Base-by-base conservation (phyloP, 2,888 invertebrate genomes). In the Epirrhoe alternata region DNA sequence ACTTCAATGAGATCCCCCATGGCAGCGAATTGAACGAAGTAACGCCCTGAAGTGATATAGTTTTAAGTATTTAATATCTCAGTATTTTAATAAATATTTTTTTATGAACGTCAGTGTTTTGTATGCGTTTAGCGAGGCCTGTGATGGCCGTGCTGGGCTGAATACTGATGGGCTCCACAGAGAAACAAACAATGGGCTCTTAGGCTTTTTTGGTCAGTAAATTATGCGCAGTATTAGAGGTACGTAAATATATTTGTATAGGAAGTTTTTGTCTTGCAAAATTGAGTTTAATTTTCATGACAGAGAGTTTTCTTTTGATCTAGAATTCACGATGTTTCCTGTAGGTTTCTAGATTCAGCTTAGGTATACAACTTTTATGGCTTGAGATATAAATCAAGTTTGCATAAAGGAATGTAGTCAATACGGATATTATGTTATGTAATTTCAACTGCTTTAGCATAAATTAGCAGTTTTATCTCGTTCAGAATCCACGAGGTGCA, bases 51-150 rank as follows among this genome's bases (percentile, higher is more conserved):
- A 89, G 89, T 91, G 90, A 91, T 90, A 87, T 69, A 86, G 86
- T 78, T 71, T 72, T 90, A 87, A 86, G 86, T 80, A 82, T 86
- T 84, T 88, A 87, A 86, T 85, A 86, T 85, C 77, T 78, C 85
- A 87, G 87, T 89, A 90, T 88, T 89, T 77, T 88, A 92, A 92
- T 91, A 92, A 92, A 92, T 86, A 85, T 87, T 82, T 87, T 88
- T 83, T 80, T 80, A 81, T 79, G 77, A 78, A 78, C 70, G 66
- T 53, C 70, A 80, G 84, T 86, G 86, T 87, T 88, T 86, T 82
- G 82, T 77, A 84, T 83, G 85, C 83, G 77, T 73, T 72, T 63
- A 70, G 77, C 79, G 78, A 69, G 62, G 71, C 70, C 71, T 76
- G 73, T 66, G 61, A 82, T 83, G 80, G 75, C 67, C 70, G 61